Evolutionary conservation across 2,113 vertebrate species (phyloP).

Genomic region (Chlamydotis undulata): DNA sequence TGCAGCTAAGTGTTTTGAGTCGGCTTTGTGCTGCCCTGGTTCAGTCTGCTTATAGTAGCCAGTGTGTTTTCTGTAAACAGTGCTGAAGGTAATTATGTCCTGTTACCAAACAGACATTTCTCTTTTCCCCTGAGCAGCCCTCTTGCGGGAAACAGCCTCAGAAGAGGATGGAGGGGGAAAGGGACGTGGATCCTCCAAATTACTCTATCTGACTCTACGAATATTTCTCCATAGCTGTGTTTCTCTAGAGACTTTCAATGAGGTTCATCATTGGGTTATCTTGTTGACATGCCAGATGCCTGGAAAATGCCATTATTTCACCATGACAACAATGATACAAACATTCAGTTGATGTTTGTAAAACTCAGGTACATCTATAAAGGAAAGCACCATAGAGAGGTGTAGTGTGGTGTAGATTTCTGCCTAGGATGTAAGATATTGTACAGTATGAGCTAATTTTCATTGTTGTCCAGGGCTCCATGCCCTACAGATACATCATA

Average conservation of each 20-base stretch:
- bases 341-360: not conserved
- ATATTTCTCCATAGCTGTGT: not conserved
- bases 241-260: not conserved
- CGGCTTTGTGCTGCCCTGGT: not conserved
- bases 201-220: not conserved
- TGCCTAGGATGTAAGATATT: not conserved
- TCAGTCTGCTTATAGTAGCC: not conserved
- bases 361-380: not conserved
- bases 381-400: not conserved
- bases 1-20: not conserved
- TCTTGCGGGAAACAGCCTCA: not conserved
- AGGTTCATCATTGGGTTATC: not conserved
- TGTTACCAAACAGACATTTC: not conserved
- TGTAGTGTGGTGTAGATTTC: not conserved
- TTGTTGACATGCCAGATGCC: not conserved
- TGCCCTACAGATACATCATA: not conserved
- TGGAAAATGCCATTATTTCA: not conserved
- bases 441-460: not conserved
- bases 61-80: constrained; percentile 14
- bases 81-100: not conserved
- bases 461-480: accelerated
- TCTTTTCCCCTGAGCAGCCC: not conserved
- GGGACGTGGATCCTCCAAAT: not conserved
- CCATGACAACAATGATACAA: not conserved
- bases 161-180: not conserved